Conservation (phyloP, 1,140 invertebrate species). For the Battus philenor region DNA sequence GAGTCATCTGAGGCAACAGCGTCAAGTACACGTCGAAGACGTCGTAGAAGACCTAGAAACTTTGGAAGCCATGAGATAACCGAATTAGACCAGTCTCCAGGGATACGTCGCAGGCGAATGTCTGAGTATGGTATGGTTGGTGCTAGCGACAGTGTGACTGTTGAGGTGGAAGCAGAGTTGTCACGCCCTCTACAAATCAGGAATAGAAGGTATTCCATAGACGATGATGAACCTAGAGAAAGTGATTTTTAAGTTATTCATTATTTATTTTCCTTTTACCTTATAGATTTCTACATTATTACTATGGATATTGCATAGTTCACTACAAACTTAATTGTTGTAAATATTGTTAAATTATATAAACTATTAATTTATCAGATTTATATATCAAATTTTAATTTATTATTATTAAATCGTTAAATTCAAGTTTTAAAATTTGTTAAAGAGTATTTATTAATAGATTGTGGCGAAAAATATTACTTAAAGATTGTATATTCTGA, state of each 20-base stretch:
- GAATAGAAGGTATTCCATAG: slow-evolving; percentile 40
- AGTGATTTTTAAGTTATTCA: slow-evolving; percentile 61
- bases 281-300: too few species aligned
- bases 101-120: slow-evolving; percentile 48
- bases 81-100: slow-evolving; percentile 60
- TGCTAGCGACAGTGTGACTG: slow-evolving; percentile 35
- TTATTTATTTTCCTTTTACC: too few species aligned
- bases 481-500: too few species aligned
- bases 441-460: too few species aligned
- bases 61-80: slow-evolving; percentile 64
- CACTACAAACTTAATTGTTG: too few species aligned
- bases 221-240: slow-evolving; percentile 46
- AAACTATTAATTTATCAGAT: too few species aligned
- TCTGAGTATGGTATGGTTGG: slow-evolving; percentile 40
- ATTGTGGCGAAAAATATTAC: too few species aligned
- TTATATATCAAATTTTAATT: too few species aligned
- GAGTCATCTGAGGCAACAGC: slow-evolving; percentile 40
- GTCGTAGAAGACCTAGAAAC: slow-evolving; percentile 48
- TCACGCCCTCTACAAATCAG: slow-evolving; percentile 42
- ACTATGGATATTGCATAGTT: too few species aligned
- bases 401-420: too few species aligned
- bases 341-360: too few species aligned
- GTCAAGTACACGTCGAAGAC: slow-evolving; percentile 39
- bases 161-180: slow-evolving; percentile 52
- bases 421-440: too few species aligned